Evolutionary conservation across 2,113 vertebrate genomes (phyloP).

Genomic region (Anarrhichthys ocellatus): DNA sequence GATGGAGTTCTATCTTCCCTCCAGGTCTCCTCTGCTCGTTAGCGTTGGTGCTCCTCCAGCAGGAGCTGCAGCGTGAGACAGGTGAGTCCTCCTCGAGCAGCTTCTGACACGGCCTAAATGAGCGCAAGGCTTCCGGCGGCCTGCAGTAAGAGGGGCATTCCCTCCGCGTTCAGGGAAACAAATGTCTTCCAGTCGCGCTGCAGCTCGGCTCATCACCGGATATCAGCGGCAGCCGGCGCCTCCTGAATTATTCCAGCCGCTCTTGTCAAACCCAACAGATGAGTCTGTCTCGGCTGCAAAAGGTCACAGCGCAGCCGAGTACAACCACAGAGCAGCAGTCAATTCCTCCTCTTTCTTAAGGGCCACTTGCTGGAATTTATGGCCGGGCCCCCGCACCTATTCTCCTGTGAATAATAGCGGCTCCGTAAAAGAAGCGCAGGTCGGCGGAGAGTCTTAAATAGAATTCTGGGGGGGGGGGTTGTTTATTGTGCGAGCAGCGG

Average conservation of each 20-base stretch:
- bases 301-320: slow-evolving; percentile 73
- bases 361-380: slow-evolving; percentile 80
- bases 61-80: not conserved
- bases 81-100: too few relatives aligned
- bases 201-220: slow-evolving; percentile 64
- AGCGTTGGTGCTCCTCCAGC: too few relatives aligned
- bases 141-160: slow-evolving; percentile 10
- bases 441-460: slow-evolving; percentile 66
- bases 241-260: slow-evolving; percentile 75
- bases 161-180: slow-evolving; percentile 35
- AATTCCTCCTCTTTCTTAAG: not conserved
- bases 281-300: slow-evolving; percentile 74
- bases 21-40: too few relatives aligned
- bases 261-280: slow-evolving; percentile 79
- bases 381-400: slow-evolving; percentile 62
- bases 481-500: slow-evolving; percentile 52
- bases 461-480: slow-evolving; percentile 40
- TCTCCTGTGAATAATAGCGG: slow-evolving; percentile 74
- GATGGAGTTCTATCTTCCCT: too few relatives aligned
- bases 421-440: slow-evolving; percentile 65
- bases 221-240: slow-evolving; percentile 57
- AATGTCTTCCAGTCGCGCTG: slow-evolving; percentile 61
- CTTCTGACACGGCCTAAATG: too few relatives aligned
- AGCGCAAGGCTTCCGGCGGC: not conserved
- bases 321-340: slow-evolving; percentile 66